Percentiles rank a stretch among this genome's conserved stretches.
Evolutionary conservation across 2,888 invertebrate genomes (phyloP).

Genomic region (Lydus trimaculatus): DNA sequence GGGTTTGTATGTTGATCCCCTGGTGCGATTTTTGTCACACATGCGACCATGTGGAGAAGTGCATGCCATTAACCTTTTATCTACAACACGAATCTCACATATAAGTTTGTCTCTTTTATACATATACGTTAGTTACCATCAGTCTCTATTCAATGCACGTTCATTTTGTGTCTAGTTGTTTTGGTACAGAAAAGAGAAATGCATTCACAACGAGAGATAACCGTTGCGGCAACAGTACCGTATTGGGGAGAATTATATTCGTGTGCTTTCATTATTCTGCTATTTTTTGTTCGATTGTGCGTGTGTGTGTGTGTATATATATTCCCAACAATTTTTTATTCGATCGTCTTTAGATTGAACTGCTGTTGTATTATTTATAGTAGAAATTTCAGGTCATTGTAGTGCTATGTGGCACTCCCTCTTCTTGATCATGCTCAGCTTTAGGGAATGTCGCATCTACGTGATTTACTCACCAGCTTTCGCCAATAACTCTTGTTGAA

Average conservation of each 20-base stretch:
- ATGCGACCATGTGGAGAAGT: constrained; percentile 39
- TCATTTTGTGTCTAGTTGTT: constrained; percentile 38
- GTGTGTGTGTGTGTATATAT: background rate
- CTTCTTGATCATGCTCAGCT: background rate
- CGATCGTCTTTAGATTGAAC: background rate
- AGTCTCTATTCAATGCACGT: constrained; percentile 50
- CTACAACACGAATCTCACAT: constrained; percentile 45
- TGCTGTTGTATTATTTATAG: constrained; percentile 9
- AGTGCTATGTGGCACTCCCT: background rate
- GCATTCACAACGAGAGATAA: constrained; percentile 27
- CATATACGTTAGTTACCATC: constrained; percentile 41
- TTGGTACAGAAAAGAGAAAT: constrained; percentile 39
- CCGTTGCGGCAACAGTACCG: constrained; percentile 17
- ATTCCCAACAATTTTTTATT: background rate
- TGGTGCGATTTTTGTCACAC: constrained; percentile 45
- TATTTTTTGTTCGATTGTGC: background rate
- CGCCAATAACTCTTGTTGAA: background rate
- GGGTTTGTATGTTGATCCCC: constrained; percentile 32
- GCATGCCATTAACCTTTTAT: constrained; percentile 52
- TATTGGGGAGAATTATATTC: constrained; percentile 9
- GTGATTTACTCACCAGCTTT: constrained; percentile 8
- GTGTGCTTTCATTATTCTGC: background rate
- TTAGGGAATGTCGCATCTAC: constrained; percentile 6
- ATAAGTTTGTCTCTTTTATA: constrained; percentile 27
- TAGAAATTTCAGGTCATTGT: constrained; percentile 7